Evolutionary conservation across 2,113 vertebrate species (phyloP).

Genomic region (Albula goreensis): DNA sequence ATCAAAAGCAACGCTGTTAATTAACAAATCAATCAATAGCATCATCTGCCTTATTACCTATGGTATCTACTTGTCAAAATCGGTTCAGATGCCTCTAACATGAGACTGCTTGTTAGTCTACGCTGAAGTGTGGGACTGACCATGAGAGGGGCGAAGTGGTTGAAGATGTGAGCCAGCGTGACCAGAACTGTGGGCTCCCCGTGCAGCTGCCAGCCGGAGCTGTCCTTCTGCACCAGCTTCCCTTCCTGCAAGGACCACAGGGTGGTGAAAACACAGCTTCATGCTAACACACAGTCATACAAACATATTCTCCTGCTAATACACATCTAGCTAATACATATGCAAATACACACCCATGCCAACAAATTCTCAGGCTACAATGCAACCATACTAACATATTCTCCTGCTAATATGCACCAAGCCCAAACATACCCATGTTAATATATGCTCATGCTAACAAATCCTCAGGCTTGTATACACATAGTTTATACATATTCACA

Average conservation of each 20-base stretch:
- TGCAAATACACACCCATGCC: not conserved
- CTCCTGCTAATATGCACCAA: not conserved
- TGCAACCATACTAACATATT: not conserved
- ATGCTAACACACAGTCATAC: not conserved
- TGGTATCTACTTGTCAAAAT: not conserved
- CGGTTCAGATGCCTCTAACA: not conserved
- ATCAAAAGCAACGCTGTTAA: no score
- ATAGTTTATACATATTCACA: no score
- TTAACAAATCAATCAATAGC: not conserved
- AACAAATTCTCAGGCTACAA: not conserved
- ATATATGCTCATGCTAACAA: not conserved
- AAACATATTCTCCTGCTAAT: not conserved
- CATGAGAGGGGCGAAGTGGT: constrained; percentile 90
- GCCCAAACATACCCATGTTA: not conserved
- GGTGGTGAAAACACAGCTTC: not conserved
- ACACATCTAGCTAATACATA: not conserved
- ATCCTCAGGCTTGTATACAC: not conserved
- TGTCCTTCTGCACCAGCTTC: constrained; percentile 78
- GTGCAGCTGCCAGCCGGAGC: constrained; percentile 77
- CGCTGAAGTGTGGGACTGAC: constrained; percentile 65
- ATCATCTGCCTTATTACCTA: not conserved
- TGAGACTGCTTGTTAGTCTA: not conserved
- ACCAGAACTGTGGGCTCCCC: constrained; percentile 88
- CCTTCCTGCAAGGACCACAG: constrained; percentile 76
- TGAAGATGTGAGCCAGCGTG: constrained; percentile 90